These are phyloP conservation scores for Dastarcus helophoroides DNA, from an alignment of 2,888 invertebrate genomes.

Conservation along the genomic window DNA sequence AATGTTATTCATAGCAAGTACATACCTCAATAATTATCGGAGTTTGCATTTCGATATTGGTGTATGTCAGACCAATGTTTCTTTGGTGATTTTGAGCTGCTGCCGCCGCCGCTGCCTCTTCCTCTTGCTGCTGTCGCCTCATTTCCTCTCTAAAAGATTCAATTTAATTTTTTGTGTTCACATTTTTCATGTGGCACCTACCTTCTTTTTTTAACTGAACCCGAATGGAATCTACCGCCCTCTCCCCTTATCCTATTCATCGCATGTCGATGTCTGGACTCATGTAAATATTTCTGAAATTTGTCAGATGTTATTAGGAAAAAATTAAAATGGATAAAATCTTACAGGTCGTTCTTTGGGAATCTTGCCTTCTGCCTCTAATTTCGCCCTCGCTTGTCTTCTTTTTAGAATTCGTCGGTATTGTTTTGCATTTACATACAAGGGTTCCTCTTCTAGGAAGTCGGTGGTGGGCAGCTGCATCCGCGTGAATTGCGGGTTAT, in stretches of 20 bases:
- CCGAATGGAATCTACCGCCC: constrained; percentile 89
- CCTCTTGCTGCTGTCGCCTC: constrained; percentile 17
- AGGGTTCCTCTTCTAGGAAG: constrained; percentile 80
- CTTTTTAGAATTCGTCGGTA: constrained; percentile 93
- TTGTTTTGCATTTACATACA: constrained; percentile 98
- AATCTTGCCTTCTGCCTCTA: constrained; percentile 91
- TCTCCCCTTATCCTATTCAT: constrained; percentile 96
- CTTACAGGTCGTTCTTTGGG: constrained; percentile 87
- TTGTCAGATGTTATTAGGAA: neutral
- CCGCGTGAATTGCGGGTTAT: constrained; percentile 43
- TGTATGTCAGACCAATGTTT: constrained; percentile 30
- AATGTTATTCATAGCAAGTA: constrained; percentile 4
- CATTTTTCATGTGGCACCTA: too few relatives aligned
- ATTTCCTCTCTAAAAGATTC: constrained; percentile 20
- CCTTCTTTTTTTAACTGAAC: constrained; percentile 39
- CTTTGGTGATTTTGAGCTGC: constrained; percentile 27
- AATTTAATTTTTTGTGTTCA: constrained; percentile 2
- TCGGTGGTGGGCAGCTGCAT: constrained; percentile 51
- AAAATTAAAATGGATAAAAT: neutral
- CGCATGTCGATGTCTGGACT: constrained; percentile 91
- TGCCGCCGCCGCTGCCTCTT: constrained; percentile 25
- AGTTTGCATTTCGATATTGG: constrained; percentile 28
- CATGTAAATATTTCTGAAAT: constrained; percentile 92
- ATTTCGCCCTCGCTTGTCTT: constrained; percentile 84
- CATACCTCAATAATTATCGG: constrained; percentile 35